Conservation (phyloP, 2,888 invertebrate genomes). For the Drosophila meridiana region DNA sequence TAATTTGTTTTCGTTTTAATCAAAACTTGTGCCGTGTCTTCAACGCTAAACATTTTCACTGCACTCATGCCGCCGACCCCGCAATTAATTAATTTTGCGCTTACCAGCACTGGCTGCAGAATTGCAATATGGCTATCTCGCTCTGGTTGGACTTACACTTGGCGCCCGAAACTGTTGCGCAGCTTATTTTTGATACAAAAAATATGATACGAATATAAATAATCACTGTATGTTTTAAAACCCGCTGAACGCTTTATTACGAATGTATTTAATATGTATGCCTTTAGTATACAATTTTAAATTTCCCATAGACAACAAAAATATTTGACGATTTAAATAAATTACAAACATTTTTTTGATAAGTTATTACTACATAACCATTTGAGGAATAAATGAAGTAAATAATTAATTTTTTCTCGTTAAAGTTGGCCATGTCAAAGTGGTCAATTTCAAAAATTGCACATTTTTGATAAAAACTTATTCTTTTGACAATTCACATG, state of each 20-base stretch:
- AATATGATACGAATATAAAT: constrained; percentile 3
- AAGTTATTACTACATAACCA: neutral
- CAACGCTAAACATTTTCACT: constrained; percentile 78
- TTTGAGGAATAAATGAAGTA: neutral
- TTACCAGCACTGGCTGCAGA: constrained; percentile 63
- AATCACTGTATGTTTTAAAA: neutral
- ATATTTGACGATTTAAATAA: neutral
- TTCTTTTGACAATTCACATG: constrained; percentile 1
- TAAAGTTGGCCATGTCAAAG: neutral
- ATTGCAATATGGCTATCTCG: constrained; percentile 61
- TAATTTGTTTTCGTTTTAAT: constrained; percentile 64
- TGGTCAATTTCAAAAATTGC: too few relatives aligned
- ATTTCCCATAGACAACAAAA: too few relatives aligned
- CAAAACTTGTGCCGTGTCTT: constrained; percentile 70
- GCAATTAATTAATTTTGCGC: constrained; percentile 44
- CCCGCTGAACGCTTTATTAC: neutral
- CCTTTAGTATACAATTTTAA: neutral
- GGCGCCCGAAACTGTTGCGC: constrained; percentile 42
- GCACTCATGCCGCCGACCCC: constrained; percentile 68
- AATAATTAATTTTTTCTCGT: neutral
- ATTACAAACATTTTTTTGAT: neutral
- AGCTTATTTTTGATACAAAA: constrained; percentile 15
- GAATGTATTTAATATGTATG: neutral
- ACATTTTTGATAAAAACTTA: neutral
- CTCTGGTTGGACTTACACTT: constrained; percentile 41